A percentile compares a stretch with the other conserved stretches of the same genome.
Conservation (phyloP, 2,113 vertebrate species). For the Heteronetta atricapilla region DNA sequence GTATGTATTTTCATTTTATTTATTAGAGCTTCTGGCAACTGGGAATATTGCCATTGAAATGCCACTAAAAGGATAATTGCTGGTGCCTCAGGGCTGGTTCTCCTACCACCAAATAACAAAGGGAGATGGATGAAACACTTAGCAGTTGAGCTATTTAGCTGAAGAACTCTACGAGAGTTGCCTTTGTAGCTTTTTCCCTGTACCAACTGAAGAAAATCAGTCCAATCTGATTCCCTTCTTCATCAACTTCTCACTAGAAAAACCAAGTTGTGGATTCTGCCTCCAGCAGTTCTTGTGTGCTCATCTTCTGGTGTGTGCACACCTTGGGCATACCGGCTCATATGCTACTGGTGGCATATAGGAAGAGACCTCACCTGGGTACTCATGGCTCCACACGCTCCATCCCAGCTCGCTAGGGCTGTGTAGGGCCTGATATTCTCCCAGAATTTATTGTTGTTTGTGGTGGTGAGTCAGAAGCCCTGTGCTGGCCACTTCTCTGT, state of each 20-base stretch:
- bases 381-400: accelerated
- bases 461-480: neutral
- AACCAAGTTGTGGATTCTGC: neutral
- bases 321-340: neutral
- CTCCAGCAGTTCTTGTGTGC: neutral
- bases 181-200: neutral
- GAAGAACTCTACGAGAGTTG: neutral
- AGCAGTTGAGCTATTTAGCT: constrained; percentile 23
- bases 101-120: constrained; percentile 53
- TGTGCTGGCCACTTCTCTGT: neutral
- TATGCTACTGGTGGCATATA: neutral
- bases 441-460: neutral
- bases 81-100: constrained; percentile 55
- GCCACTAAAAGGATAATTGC: constrained; percentile 63
- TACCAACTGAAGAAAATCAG: neutral
- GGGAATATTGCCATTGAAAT: constrained; percentile 63
- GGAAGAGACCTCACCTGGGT: neutral
- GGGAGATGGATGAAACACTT: constrained; percentile 49
- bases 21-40: constrained; percentile 62
- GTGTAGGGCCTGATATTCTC: neutral
- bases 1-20: constrained; percentile 69
- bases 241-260: neutral
- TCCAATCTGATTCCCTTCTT: neutral
- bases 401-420: neutral
- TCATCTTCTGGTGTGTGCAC: neutral